These are phyloP conservation scores for Meloidogyne exigua DNA, from an alignment of 1,140 invertebrate genomes.

Conservation along the genomic window DNA sequence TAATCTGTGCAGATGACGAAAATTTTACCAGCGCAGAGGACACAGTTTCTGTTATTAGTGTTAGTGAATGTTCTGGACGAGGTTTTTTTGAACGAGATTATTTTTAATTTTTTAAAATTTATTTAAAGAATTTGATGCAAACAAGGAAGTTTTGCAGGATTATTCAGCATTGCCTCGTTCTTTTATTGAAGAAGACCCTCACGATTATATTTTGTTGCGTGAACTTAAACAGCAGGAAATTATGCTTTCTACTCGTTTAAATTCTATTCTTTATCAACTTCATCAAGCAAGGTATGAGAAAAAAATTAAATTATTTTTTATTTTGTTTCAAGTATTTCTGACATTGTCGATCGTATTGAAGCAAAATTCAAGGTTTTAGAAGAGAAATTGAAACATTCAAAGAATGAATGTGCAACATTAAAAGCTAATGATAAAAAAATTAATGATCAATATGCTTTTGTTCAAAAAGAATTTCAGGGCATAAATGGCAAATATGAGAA, in stretches of 20 bases:
- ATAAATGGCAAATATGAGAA: constrained; percentile 42
- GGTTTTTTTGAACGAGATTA: background rate
- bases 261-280: constrained; percentile 38
- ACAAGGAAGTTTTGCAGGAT: constrained; percentile 26
- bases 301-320: constrained; percentile 1
- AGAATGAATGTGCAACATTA: constrained; percentile 17
- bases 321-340: constrained; percentile 30
- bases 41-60: constrained; percentile 34
- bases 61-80: constrained; percentile 32
- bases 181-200: constrained; percentile 35
- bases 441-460: constrained; percentile 7
- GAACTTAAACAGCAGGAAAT: constrained; percentile 39
- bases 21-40: constrained; percentile 24
- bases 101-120: background rate
- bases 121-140: constrained; percentile 31
- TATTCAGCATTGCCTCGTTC: constrained; percentile 13
- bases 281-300: constrained; percentile 32
- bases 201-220: constrained; percentile 39
- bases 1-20: constrained; percentile 39
- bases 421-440: constrained; percentile 27
- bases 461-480: constrained; percentile 29
- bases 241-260: constrained; percentile 29
- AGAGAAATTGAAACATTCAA: constrained; percentile 21
- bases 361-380: constrained; percentile 26
- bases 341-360: constrained; percentile 37